A percentile compares a stretch with the other conserved stretches of the same genome.
Evolutionary conservation across 2,113 vertebrate species (phyloP).

Genomic region (Stegastes partitus): DNA sequence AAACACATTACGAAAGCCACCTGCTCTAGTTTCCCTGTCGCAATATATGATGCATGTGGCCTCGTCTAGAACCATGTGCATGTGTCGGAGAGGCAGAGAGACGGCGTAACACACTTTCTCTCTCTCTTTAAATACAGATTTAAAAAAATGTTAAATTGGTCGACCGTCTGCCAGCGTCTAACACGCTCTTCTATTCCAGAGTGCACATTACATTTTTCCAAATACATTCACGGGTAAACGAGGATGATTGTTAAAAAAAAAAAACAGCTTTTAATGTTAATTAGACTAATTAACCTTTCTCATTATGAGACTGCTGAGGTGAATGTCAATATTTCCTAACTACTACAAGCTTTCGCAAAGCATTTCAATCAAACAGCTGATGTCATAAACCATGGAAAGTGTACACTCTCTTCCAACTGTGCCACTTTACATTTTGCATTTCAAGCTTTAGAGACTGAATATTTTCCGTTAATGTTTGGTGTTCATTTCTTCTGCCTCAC

Average conservation of each 20-base stretch:
- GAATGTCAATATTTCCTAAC: slow-evolving; percentile 47
- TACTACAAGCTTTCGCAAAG: slow-evolving; percentile 24
- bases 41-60: slow-evolving; percentile 33
- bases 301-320: slow-evolving; percentile 33
- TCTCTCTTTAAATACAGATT: background rate
- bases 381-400: slow-evolving; percentile 17
- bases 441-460: background rate
- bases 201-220: slow-evolving; percentile 20
- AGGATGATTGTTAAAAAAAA: slow-evolving; percentile 21
- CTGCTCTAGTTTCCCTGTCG: slow-evolving; percentile 13
- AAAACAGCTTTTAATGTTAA: slow-evolving; percentile 39
- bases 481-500: slow-evolving; percentile 6
- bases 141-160: background rate
- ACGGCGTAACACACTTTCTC: slow-evolving; percentile 6
- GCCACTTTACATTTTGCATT: background rate
- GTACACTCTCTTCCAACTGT: background rate
- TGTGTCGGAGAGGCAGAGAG: slow-evolving; percentile 1
- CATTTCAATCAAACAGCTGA: slow-evolving; percentile 22
- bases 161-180: slow-evolving; percentile 2
- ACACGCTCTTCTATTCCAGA: background rate
- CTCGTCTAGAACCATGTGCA: slow-evolving; percentile 14
- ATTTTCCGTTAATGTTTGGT: background rate
- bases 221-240: slow-evolving; percentile 25
- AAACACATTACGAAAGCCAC: slow-evolving; percentile 60
- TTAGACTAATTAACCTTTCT: slow-evolving; percentile 55